These are phyloP conservation scores for Gymnogyps californianus DNA, from an alignment of 2,113 vertebrate genomes.

Conservation along the genomic window DNA sequence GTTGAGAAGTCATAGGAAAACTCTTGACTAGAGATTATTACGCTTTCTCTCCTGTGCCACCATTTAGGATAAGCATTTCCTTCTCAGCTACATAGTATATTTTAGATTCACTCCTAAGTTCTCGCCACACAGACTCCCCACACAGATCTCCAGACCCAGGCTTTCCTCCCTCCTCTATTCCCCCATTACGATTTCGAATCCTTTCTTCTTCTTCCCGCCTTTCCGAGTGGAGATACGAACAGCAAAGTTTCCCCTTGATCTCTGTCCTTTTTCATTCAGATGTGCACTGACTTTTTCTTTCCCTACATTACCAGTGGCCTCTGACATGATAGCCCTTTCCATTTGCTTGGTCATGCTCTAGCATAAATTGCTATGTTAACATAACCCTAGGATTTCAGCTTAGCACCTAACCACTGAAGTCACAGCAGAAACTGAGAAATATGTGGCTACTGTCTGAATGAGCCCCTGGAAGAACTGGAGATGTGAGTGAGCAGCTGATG, in stretches of 20 bases:
- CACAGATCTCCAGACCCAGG: background rate
- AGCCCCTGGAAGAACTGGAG: background rate
- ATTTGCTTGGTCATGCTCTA: background rate
- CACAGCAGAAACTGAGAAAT: background rate
- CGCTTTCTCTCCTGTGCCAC: background rate
- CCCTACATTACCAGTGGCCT: background rate
- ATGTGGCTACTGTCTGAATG: background rate
- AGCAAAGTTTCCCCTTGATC: background rate
- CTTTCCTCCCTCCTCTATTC: background rate
- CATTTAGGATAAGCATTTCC: background rate
- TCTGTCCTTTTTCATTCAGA: background rate
- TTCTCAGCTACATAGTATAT: background rate
- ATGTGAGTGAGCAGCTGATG: background rate
- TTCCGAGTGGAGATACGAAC: background rate
- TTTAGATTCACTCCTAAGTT: background rate
- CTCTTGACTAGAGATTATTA: background rate
- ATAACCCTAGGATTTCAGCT: background rate
- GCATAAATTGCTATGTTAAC: background rate
- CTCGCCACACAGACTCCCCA: background rate
- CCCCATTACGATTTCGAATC: background rate
- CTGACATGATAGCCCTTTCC: background rate
- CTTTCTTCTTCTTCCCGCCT: background rate
- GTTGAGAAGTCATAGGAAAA: background rate
- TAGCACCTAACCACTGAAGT: background rate
- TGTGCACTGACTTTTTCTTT: background rate